Conservation (phyloP, 2,113 vertebrate genomes). For the Pangasianodon gigas region DNA sequence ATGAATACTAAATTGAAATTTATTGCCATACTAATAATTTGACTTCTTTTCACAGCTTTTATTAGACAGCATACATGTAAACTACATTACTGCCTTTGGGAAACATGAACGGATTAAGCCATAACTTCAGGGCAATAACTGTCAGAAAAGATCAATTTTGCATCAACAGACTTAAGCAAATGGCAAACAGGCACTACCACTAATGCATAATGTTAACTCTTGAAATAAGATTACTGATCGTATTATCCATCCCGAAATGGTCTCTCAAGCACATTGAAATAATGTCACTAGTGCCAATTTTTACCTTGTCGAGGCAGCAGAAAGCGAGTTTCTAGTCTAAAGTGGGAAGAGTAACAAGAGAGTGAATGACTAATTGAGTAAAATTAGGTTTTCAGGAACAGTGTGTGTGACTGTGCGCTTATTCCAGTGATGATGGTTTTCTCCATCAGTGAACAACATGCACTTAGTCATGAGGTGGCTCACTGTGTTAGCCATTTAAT, state of each 20-base stretch:
- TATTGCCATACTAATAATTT: not conserved
- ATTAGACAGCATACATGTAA: not conserved
- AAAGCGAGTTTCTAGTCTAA: constrained; percentile 59
- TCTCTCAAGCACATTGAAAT: not conserved
- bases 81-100: not conserved
- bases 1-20: not conserved
- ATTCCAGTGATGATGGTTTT: constrained; percentile 57
- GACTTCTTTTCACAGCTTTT: not conserved
- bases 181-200: constrained; percentile 10
- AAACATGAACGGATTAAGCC: not conserved
- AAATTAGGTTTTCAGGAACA: constrained; percentile 58
- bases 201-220: not conserved
- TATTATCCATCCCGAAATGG: not conserved
- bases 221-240: not conserved
- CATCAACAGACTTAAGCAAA: constrained; percentile 34
- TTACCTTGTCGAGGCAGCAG: constrained; percentile 16
- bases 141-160: not conserved
- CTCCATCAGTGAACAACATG: constrained; percentile 58
- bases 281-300: not conserved
- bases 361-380: constrained; percentile 67
- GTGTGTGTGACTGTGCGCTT: constrained; percentile 60
- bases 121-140: not conserved
- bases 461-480: constrained; percentile 60
- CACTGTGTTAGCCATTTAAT: constrained; percentile 59
- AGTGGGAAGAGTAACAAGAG: constrained; percentile 61